These are phyloP conservation scores for Pungitius pungitius DNA, from an alignment of 2,113 vertebrate species.

Conservation along the genomic window DNA sequence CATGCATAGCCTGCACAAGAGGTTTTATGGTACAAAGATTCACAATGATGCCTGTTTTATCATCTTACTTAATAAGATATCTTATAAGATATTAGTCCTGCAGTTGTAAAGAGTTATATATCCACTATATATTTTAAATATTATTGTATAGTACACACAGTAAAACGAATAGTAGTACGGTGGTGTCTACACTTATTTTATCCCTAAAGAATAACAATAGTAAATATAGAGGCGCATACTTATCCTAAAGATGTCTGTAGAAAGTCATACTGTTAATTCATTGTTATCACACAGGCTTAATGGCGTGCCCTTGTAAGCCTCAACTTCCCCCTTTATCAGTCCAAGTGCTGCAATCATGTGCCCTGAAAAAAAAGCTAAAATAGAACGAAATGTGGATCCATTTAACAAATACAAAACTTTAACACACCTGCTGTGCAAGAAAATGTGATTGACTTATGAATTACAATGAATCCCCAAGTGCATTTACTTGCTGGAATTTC, in stretches of 20 bases:
- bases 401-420: background rate
- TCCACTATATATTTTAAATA: background rate
- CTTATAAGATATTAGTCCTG: background rate
- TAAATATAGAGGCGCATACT: background rate
- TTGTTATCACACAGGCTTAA: background rate
- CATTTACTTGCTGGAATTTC: slow-evolving; percentile 33
- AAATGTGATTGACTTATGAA: background rate
- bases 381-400: background rate
- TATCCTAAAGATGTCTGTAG: background rate
- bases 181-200: background rate
- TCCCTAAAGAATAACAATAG: background rate
- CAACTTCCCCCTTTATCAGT: background rate
- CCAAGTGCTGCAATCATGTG: background rate
- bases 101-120: background rate
- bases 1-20: background rate
- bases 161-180: background rate
- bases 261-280: background rate
- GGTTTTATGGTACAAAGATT: background rate
- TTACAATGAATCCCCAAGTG: slow-evolving; percentile 1
- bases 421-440: background rate
- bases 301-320: background rate
- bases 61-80: background rate
- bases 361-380: background rate
- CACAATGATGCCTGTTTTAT: background rate
- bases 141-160: background rate